Percentiles rank a stretch among this genome's conserved stretches.
phyloP scores from a whole-genome alignment of 1,140 invertebrate genomes.

The Drosophila bocqueti region DNA sequence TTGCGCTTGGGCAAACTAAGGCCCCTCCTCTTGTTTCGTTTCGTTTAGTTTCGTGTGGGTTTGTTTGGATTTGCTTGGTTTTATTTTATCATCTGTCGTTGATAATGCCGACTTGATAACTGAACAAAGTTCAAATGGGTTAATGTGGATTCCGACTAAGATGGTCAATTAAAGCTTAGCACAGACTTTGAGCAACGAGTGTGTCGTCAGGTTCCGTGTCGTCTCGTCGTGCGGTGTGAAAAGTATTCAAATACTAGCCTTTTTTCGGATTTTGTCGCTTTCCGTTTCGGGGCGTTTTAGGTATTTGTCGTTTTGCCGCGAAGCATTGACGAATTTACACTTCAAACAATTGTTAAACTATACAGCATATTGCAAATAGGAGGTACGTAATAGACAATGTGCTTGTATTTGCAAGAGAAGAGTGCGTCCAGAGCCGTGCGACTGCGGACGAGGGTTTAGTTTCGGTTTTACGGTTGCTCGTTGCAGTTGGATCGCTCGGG shows the following conservation, averaged over 20 bases:
- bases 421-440: slow-evolving; percentile 18
- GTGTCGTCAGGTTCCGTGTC: slow-evolving; percentile 51
- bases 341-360: slow-evolving; percentile 79
- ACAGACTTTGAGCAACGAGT: slow-evolving; percentile 35
- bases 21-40: background rate
- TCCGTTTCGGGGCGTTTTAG: slow-evolving; percentile 20
- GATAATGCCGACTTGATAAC: slow-evolving; percentile 35
- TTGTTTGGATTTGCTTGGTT: slow-evolving; percentile 7
- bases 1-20: slow-evolving; percentile 37
- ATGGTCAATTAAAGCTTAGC: slow-evolving; percentile 36
- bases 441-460: slow-evolving; percentile 56
- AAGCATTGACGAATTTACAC: slow-evolving; percentile 76
- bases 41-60: slow-evolving; percentile 6
- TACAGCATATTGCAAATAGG: slow-evolving; percentile 68
- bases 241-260: slow-evolving; percentile 69
- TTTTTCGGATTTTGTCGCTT: slow-evolving; percentile 43
- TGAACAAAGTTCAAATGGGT: slow-evolving; percentile 41
- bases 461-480: slow-evolving; percentile 58
- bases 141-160: slow-evolving; percentile 47
- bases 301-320: slow-evolving; percentile 31
- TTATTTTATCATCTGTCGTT: slow-evolving; percentile 19
- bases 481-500: slow-evolving; percentile 55
- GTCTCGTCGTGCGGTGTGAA: slow-evolving; percentile 57
- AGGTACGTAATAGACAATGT: slow-evolving; percentile 73
- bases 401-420: slow-evolving; percentile 70